Percentiles rank a stretch among this genome's conserved stretches.
phyloP scores from a whole-genome alignment of 2,113 vertebrate genomes.

The Melanerpes aurifrons region DNA sequence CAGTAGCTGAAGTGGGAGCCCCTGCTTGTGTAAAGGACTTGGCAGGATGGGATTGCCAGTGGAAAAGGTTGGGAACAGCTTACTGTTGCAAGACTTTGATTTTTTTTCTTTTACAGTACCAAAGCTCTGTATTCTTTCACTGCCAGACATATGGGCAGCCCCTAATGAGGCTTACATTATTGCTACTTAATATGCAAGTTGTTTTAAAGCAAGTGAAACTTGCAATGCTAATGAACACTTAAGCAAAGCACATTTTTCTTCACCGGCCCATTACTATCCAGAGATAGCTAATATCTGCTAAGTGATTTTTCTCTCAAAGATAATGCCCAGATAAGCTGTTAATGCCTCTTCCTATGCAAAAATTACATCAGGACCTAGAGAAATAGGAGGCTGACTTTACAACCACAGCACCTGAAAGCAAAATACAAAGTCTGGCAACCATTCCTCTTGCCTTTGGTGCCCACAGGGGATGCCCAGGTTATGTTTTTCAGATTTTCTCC shows the following conservation, averaged over 20 bases:
- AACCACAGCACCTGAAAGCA: neutral
- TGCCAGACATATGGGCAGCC: conserved; percentile 34
- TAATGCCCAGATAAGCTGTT: conserved; percentile 2
- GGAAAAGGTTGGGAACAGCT: neutral
- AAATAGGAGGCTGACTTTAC: neutral
- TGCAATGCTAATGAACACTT: conserved; percentile 42
- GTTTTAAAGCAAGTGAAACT: conserved; percentile 55
- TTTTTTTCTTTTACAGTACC: neutral
- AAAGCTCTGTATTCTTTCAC: neutral
- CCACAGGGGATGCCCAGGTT: neutral
- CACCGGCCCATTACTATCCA: conserved; percentile 23
- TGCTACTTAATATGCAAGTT: conserved; percentile 68
- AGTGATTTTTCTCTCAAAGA: conserved; percentile 28
- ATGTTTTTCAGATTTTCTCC: neutral
- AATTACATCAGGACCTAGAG: neutral
- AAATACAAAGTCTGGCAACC: neutral
- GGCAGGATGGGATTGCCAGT: neutral
- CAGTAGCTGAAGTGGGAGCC: neutral
- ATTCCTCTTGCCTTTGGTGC: neutral
- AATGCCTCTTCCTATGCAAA: neutral
- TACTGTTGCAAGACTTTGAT: neutral
- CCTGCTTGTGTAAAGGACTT: neutral
- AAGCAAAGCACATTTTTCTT: conserved; percentile 60
- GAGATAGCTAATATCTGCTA: conserved; percentile 40
- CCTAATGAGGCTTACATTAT: conserved; percentile 64